A percentile compares a stretch with the other conserved stretches of the same genome.
Conservation (phyloP, 2,113 vertebrate genomes). For the Epinephelus lanceolatus region DNA sequence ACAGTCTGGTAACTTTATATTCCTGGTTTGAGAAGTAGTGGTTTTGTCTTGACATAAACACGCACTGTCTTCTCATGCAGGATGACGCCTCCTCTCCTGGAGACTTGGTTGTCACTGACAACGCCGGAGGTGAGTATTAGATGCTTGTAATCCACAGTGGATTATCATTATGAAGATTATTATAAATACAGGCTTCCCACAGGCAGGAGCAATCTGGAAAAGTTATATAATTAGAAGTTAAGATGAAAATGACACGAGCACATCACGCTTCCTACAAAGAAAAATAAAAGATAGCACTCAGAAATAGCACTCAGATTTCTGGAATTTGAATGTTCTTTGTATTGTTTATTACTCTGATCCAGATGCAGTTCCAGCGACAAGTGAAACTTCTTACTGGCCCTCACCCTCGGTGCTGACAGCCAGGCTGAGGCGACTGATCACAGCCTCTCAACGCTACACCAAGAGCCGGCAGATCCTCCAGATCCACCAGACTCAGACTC, state of each 20-base stretch:
- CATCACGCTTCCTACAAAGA: too few species aligned
- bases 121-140: conserved; percentile 84
- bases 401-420: conserved; percentile 95
- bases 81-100: conserved; percentile 97
- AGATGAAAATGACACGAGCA: background rate
- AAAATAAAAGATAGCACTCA: background rate
- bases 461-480: conserved; percentile 95
- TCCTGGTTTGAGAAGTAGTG: background rate
- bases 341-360: conserved; percentile 59
- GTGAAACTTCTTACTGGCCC: conserved; percentile 93
- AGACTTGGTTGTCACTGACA: conserved; percentile 94
- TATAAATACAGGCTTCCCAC: conserved; percentile 6
- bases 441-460: conserved; percentile 94
- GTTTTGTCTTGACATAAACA: conserved; percentile 19
- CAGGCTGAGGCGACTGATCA: conserved; percentile 95
- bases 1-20: background rate
- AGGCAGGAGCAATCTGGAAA: background rate
- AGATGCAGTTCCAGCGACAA: conserved; percentile 88
- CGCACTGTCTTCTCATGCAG: conserved; percentile 75
- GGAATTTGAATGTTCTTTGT: background rate
- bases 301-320: background rate
- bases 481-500: conserved; percentile 88
- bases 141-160: conserved; percentile 25
- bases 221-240: background rate
- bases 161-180: background rate